Base-by-base conservation (phyloP, 2,888 invertebrate species). In the Callimorpha dominula region DNA sequence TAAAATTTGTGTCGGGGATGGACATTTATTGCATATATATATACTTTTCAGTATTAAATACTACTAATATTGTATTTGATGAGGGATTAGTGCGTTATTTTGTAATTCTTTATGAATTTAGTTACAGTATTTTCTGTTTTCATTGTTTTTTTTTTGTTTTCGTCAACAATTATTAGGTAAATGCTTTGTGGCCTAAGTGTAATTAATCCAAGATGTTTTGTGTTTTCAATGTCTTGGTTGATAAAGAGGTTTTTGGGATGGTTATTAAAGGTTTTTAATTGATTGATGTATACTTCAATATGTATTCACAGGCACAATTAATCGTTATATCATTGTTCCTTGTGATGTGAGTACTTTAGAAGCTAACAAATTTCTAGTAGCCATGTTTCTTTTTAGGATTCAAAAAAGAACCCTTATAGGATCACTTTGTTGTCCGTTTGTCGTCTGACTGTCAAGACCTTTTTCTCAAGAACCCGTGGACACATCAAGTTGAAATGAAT, bases 211-310 rank as follows among this genome's bases (percentile, higher is more conserved):
- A 31, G 20, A 31, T 65, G 31, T 50, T 50, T n/a, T 2, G n/a
- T 54, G 9, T 57, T 20, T 20, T 57, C 20, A 11, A 20, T 54
- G 20, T 65, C 65, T 54, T 40, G 17, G 17, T 31, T 31, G 31
- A 31, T 31, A 31, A n/a, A 42, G 54, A n/a, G 54, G 60, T 60
- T 14, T 57, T 15, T 6, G 20, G 60, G 57, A 17, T 68, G 60
- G 60, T 40, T 50, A 50, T 64, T 46, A 46, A 46, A 12, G 31
- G 14, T 50, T 68, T 57, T 57, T 68, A 46, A 60, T 60, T 68
- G 17, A 60, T 31, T 31, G 6, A 60, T 46, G 43, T 7, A 60
- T 60, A 4, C 7, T 60, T 12, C 31, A 60, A 60, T 60, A 31
- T 9, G 31, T 60, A 31, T 31, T 60, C 12, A 31, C 31, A 14